phyloP scores from a whole-genome alignment of 2,797 vertebrate species.

The Phoeniculus purpureus region DNA sequence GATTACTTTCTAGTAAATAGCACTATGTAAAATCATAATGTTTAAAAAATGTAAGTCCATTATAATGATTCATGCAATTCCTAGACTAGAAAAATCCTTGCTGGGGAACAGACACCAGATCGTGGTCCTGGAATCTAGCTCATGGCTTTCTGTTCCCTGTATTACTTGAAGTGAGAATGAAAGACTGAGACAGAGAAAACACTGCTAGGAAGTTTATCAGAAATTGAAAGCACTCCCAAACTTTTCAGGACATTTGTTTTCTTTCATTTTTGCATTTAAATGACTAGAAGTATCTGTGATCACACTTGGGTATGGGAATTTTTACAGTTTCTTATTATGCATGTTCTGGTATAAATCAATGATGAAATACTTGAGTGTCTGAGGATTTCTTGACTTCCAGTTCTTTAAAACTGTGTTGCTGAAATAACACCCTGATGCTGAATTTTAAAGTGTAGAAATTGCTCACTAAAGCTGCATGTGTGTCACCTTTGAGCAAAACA shows the following conservation, averaged over 20 bases:
- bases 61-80: not conserved
- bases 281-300: too few relatives aligned
- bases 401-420: not conserved
- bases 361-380: not conserved
- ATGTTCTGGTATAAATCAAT: not conserved
- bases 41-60: not conserved
- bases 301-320: too few relatives aligned
- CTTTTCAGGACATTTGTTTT: not conserved
- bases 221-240: not conserved
- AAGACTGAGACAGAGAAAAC: not conserved
- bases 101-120: not conserved
- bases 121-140: not conserved
- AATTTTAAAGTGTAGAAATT: not conserved
- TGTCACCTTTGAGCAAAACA: not conserved
- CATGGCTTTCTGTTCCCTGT: not conserved
- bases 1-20: not conserved
- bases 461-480: not conserved
- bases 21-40: not conserved
- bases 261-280: not conserved
- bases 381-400: not conserved
- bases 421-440: not conserved
- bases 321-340: not conserved
- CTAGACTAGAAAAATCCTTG: not conserved
- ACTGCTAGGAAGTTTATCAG: not conserved
- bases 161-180: not conserved